Percentiles rank a stretch among this genome's conserved stretches.
Evolutionary conservation across 2,797 vertebrate genomes (phyloP).

Genomic region (Okamejei kenojei): DNA sequence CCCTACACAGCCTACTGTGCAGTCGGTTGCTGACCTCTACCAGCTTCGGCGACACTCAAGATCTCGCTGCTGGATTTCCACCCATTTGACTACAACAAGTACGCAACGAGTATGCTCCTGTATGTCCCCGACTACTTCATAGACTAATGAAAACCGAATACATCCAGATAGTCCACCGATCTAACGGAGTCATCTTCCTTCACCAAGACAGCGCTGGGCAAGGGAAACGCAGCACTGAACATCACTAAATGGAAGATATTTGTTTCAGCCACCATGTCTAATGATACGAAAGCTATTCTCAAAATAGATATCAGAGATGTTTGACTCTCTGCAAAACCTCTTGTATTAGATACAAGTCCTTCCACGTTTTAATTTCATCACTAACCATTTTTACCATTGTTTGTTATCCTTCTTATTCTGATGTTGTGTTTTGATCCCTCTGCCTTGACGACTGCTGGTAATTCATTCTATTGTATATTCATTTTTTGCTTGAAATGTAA

Average conservation of each 20-base stretch:
- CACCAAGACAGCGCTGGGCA: neutral
- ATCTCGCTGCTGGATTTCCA: constrained; percentile 6
- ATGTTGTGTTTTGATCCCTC: neutral
- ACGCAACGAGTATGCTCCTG: neutral
- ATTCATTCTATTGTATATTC: neutral
- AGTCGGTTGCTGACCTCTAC: neutral
- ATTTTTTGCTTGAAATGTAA: neutral
- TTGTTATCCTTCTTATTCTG: neutral
- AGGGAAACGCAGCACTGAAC: neutral
- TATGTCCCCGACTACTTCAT: neutral
- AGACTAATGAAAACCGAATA: neutral
- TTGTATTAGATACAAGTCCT: neutral
- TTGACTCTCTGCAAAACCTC: neutral
- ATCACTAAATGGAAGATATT: neutral
- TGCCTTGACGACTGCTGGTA: neutral
- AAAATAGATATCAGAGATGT: neutral
- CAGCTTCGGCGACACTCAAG: neutral
- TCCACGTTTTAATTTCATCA: no score
- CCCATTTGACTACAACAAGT: neutral
- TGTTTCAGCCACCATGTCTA: constrained; percentile 16
- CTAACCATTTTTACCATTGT: neutral
- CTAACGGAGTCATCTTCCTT: neutral
- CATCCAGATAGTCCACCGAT: neutral
- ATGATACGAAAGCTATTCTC: constrained; percentile 1
- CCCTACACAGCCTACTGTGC: neutral